Percentiles rank a stretch among this genome's conserved stretches.
These are phyloP conservation scores for Cataglyphis altisquamis DNA, from an alignment of 2,888 invertebrate species.

Conservation along the genomic window DNA sequence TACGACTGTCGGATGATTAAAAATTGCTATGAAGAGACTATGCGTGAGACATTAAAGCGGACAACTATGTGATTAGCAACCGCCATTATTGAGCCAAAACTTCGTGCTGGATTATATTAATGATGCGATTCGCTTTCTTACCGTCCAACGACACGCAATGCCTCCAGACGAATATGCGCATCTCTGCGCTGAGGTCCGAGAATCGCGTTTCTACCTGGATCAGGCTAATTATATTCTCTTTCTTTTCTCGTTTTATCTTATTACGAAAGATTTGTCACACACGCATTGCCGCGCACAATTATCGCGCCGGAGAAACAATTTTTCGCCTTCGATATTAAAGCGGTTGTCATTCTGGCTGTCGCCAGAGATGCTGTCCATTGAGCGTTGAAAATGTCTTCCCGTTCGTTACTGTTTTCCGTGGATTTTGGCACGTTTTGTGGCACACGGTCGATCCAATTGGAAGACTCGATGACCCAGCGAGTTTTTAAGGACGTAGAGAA, in stretches of 20 bases:
- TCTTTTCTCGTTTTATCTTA: neutral
- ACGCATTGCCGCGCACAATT: constrained; percentile 8
- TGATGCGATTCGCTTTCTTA: constrained; percentile 69
- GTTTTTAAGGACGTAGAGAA: constrained; percentile 9
- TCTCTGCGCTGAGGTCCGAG: constrained; percentile 61
- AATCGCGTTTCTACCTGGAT: constrained; percentile 35
- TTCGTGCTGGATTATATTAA: constrained; percentile 18
- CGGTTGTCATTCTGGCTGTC: constrained; percentile 6
- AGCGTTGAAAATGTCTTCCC: neutral
- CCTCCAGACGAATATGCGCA: constrained; percentile 84
- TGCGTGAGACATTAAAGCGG: neutral
- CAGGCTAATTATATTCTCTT: constrained; percentile 28
- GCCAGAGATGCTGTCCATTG: constrained; percentile 22
- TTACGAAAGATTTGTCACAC: constrained; percentile 3
- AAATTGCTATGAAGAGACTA: neutral
- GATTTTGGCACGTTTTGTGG: constrained; percentile 49
- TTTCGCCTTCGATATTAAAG: constrained; percentile 19
- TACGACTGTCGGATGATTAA: neutral
- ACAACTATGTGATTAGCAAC: neutral
- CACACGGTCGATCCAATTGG: constrained; percentile 46
- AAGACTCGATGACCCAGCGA: constrained; percentile 22
- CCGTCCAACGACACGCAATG: constrained; percentile 83
- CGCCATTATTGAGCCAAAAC: constrained; percentile 37
- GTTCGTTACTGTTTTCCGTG: constrained; percentile 4
- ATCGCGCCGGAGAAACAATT: constrained; percentile 34